Base-by-base conservation (phyloP, 1,140 invertebrate species). In the Trypoxylus dichotomus region DNA sequence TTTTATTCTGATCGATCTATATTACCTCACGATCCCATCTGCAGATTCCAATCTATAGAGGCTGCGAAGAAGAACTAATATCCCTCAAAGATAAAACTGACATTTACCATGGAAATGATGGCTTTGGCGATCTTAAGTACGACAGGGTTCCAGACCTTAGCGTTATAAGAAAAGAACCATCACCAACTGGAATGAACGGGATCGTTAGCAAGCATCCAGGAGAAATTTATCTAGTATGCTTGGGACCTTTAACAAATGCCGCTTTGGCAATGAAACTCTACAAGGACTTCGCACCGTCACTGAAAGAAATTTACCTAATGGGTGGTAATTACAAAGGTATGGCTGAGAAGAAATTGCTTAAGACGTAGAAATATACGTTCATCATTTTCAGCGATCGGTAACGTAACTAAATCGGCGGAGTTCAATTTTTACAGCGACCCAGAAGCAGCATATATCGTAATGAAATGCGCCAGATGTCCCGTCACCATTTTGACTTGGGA, bases 381-480 rank as follows among this genome's bases (percentile, higher is more conserved):
- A 0, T n/a, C 24, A 13, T n/a, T 73, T 79, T 60, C 37, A 81
- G 80, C 60, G 6, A 87, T 90, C 77, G 94, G 94, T 11, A 93
- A 93, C 83, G 86, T 89, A n/a, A 90, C 90, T 24, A 81, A 89
- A 0, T 87, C 90, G 60, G 93, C 92, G 8, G 95, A 96, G 85
- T 95, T 94, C 82, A 96, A 96, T 86, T 96, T 96, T 83, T 89
- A 89, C 75, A 84, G 85, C 21, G 94, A 96, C 86, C 93, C 94
- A 0, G 94, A 96, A 87, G 93, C 94, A 29, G 94, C 92, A 0
- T 88, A 91, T 82, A 91, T 94, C 43, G 90, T 94, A 13, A 84
- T 95, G 0, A 85, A 86, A 10, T 88, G 85, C 75, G 85, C 87
- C 3, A 81, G 80, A 73, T 90, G 89, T 78, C 91, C 89, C n/a